Evolutionary conservation across 2,113 vertebrate genomes (phyloP).

Genomic region (Dipodomys spectabilis): DNA sequence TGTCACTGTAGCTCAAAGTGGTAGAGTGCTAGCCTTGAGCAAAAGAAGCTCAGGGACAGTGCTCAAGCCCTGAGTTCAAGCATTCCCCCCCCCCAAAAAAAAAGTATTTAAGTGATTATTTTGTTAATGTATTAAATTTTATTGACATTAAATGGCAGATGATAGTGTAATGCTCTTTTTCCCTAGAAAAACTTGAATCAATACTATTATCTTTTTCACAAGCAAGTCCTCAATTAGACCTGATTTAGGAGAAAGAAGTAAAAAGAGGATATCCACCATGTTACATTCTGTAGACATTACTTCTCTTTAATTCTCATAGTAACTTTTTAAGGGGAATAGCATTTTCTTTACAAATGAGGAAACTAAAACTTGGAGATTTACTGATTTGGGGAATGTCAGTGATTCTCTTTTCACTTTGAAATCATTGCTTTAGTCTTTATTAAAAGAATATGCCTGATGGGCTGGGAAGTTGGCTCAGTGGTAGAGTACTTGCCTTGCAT

Average conservation of each 20-base stretch:
- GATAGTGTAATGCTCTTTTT: constrained; percentile 31
- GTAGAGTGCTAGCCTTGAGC: too few species aligned
- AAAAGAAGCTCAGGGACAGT: too few species aligned
- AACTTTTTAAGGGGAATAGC: neutral
- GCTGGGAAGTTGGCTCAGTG: too few species aligned
- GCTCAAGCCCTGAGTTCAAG: too few species aligned
- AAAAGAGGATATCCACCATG: constrained; percentile 38
- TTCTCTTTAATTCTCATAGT: constrained; percentile 30
- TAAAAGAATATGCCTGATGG: neutral
- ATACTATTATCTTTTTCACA: constrained; percentile 37
- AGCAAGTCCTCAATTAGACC: neutral
- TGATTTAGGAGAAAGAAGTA: constrained; percentile 35
- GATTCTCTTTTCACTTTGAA: constrained; percentile 22
- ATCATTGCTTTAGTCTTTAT: neutral
- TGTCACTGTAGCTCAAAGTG: too few species aligned
- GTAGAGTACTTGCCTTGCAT: too few species aligned
- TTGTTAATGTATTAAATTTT: constrained; percentile 43
- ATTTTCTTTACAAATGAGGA: constrained; percentile 16
- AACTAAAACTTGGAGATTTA: constrained; percentile 24
- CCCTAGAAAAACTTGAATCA: constrained; percentile 39
- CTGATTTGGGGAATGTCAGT: constrained; percentile 28
- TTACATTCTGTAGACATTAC: neutral
- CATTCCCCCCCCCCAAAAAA: too few species aligned
- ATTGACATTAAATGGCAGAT: constrained; percentile 34
- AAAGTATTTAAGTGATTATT: constrained; percentile 30